These are phyloP conservation scores for Pristionchus japonicus DNA, from an alignment of 2,888 invertebrate species.

Conservation along the genomic window DNA sequence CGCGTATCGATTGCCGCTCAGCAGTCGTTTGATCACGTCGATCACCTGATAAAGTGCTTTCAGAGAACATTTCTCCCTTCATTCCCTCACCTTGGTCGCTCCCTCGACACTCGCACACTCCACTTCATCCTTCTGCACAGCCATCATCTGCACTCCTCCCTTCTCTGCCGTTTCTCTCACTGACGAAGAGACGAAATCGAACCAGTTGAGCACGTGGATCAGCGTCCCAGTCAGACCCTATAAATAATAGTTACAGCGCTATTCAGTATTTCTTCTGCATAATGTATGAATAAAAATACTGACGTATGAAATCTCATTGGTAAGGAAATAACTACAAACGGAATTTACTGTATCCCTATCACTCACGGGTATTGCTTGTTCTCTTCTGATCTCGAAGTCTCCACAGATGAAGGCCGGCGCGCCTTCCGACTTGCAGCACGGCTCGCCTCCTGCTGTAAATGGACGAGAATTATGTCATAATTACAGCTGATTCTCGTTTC, in stretches of 20 bases:
- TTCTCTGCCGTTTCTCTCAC: neutral
- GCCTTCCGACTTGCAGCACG: constrained; percentile 1
- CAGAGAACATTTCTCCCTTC: neutral
- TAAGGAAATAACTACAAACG: neutral
- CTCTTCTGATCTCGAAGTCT: constrained; percentile 11
- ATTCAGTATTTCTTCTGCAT: neutral
- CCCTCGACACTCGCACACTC: constrained; percentile 7
- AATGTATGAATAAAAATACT: neutral
- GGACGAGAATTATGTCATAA: neutral
- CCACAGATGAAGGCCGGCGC: neutral
- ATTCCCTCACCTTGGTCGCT: neutral
- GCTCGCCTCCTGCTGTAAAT: neutral
- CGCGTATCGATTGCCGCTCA: constrained; percentile 5
- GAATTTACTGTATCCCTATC: neutral
- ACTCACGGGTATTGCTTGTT: neutral
- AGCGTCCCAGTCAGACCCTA: neutral
- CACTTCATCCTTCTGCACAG: neutral
- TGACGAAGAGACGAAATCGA: constrained; percentile 33
- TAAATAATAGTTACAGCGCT: neutral
- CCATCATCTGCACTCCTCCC: constrained; percentile 11
- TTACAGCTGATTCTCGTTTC: neutral
- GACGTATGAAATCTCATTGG: no score
- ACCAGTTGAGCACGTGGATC: neutral
- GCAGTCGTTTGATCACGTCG: constrained; percentile 5
- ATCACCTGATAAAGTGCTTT: neutral